These are phyloP conservation scores for Anabacerthia variegaticeps DNA, from an alignment of 2,797 vertebrate genomes.

Conservation along the genomic window DNA sequence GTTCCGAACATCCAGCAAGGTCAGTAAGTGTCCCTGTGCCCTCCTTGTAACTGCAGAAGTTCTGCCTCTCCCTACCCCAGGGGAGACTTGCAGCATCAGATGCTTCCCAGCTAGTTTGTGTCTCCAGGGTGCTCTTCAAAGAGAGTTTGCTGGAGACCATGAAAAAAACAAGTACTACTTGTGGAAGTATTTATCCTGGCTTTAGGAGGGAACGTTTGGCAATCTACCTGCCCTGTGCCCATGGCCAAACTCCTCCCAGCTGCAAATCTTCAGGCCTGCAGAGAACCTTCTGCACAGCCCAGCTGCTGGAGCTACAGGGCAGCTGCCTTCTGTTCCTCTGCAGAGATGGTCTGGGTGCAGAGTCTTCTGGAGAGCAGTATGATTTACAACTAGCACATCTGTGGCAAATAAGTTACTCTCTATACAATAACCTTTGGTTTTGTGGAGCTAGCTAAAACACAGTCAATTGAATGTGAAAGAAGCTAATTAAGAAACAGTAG, in stretches of 20 bases:
- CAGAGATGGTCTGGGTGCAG: background rate
- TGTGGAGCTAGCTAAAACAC: slow-evolving; percentile 12
- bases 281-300: slow-evolving; percentile 21
- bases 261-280: background rate
- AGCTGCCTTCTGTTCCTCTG: background rate
- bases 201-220: background rate
- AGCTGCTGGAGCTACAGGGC: background rate
- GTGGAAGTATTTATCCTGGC: background rate
- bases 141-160: background rate
- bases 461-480: slow-evolving; percentile 38
- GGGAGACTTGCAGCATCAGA: background rate
- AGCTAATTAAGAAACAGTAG: slow-evolving; percentile 43
- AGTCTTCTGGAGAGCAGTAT: background rate
- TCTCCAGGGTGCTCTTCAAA: background rate
- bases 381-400: background rate
- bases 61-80: background rate
- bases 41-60: background rate
- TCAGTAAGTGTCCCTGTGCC: background rate
- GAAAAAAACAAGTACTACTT: background rate
- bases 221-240: background rate
- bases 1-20: background rate
- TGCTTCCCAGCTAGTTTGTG: background rate
- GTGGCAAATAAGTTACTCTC: background rate
- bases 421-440: slow-evolving; percentile 29
- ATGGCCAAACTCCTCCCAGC: background rate